phyloP scores from a whole-genome alignment of 2,113 vertebrate species.

The Charina bottae region DNA sequence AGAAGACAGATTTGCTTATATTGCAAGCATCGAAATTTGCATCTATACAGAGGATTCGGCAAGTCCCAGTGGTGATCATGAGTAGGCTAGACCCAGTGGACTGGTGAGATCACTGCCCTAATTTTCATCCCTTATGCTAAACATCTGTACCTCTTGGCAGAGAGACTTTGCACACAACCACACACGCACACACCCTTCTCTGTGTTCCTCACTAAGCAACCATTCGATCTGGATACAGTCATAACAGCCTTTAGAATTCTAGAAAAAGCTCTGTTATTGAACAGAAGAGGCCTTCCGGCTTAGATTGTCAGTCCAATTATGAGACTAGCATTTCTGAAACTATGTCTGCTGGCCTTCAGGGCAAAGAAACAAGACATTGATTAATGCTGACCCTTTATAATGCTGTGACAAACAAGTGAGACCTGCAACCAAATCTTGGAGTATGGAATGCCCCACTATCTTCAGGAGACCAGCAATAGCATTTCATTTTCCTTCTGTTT shows the following conservation, averaged over 20 bases:
- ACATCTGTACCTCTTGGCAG: neutral
- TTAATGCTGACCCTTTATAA: neutral
- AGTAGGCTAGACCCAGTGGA: neutral
- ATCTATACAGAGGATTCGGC: neutral
- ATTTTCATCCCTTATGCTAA: neutral
- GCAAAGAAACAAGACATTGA: neutral
- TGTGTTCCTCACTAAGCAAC: neutral
- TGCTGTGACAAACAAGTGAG: neutral
- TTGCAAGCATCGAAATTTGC: neutral
- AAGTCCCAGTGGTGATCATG: neutral
- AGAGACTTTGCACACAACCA: neutral
- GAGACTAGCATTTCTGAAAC: constrained; percentile 16
- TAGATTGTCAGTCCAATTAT: neutral
- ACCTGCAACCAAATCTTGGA: neutral
- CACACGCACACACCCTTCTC: neutral
- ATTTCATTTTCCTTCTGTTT: neutral
- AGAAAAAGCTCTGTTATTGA: neutral
- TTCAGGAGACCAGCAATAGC: neutral
- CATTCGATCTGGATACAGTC: neutral
- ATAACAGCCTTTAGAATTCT: neutral
- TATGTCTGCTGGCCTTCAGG: constrained; percentile 1
- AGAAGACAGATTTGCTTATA: neutral
- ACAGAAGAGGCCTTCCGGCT: neutral
- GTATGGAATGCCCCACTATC: neutral
- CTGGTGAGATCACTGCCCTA: neutral